phyloP scores from a whole-genome alignment of 1,140 invertebrate genomes.

The Teleopsis dalmanni region DNA sequence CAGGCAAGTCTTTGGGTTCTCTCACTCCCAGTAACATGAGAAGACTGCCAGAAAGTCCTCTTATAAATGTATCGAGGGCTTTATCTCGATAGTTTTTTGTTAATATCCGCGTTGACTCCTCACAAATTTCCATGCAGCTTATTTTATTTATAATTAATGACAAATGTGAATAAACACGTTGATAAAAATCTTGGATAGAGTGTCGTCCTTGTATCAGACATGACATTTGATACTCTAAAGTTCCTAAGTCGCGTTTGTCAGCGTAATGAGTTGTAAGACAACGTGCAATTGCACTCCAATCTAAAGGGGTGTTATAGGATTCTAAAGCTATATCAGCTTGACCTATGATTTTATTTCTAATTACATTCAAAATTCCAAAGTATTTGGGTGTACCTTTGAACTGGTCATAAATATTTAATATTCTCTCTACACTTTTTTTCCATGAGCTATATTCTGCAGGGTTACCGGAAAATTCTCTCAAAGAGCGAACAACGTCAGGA shows the following conservation, averaged over 20 bases:
- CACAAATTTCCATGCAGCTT: slow-evolving; percentile 11
- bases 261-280: slow-evolving; percentile 15
- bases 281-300: slow-evolving; percentile 12
- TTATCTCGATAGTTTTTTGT: slow-evolving; percentile 15
- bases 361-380: slow-evolving; percentile 3
- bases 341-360: slow-evolving; percentile 15
- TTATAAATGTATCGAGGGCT: slow-evolving; percentile 10
- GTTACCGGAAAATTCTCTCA: slow-evolving; percentile 7
- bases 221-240: slow-evolving; percentile 19
- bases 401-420: slow-evolving; percentile 1
- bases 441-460: slow-evolving; percentile 4
- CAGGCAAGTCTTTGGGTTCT: too few species aligned
- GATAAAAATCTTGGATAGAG: slow-evolving; percentile 16
- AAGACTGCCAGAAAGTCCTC: slow-evolving; percentile 10
- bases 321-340: slow-evolving; percentile 14
- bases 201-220: slow-evolving; percentile 4
- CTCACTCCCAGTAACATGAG: slow-evolving; percentile 8
- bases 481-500: slow-evolving; percentile 1
- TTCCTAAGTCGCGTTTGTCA: slow-evolving; percentile 14
- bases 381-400: slow-evolving; percentile 3
- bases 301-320: slow-evolving; percentile 14
- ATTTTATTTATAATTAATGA: slow-evolving; percentile 19
- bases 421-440: slow-evolving; percentile 7
- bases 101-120: slow-evolving; percentile 6
- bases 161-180: slow-evolving; percentile 14